Percentiles rank a stretch among this genome's conserved stretches.
Conservation (phyloP, 2,888 invertebrate genomes). For the Koerneria pararmatus region DNA sequence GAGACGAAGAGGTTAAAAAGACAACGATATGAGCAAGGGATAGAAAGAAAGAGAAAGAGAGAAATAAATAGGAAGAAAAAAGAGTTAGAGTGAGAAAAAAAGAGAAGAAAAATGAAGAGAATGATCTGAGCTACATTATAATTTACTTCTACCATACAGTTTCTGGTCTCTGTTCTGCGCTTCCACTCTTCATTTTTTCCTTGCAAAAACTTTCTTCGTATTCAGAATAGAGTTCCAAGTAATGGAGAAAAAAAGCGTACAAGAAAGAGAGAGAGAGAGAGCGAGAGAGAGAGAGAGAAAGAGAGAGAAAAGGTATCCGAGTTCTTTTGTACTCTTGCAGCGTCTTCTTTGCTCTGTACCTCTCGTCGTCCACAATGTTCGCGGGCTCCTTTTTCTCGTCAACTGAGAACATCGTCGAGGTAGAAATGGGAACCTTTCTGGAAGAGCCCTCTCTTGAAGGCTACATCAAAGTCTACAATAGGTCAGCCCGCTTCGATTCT, state of each 20-base stretch:
- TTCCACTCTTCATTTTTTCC: background rate
- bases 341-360: background rate
- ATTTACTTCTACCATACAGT: background rate
- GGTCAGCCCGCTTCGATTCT: too few relatives aligned
- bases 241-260: background rate
- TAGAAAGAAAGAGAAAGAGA: too few relatives aligned
- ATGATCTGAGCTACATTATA: too few relatives aligned
- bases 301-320: background rate
- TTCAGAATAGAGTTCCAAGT: background rate
- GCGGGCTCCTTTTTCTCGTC: background rate
- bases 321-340: too few relatives aligned
- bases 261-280: background rate
- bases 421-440: slow-evolving; percentile 1
- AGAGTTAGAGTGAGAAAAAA: too few relatives aligned
- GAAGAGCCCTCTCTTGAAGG: background rate
- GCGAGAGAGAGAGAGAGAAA: background rate
- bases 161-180: background rate
- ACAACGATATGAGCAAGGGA: too few relatives aligned
- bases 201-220: too few relatives aligned
- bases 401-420: slow-evolving; percentile 9
- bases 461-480: too few relatives aligned
- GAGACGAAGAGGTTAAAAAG: too few relatives aligned
- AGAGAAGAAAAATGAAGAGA: too few relatives aligned
- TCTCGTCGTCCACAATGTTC: slow-evolving; percentile 2
- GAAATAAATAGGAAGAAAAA: too few relatives aligned